Conservation (phyloP, 2,797 vertebrate species). For the Phalloptychus januarius region DNA sequence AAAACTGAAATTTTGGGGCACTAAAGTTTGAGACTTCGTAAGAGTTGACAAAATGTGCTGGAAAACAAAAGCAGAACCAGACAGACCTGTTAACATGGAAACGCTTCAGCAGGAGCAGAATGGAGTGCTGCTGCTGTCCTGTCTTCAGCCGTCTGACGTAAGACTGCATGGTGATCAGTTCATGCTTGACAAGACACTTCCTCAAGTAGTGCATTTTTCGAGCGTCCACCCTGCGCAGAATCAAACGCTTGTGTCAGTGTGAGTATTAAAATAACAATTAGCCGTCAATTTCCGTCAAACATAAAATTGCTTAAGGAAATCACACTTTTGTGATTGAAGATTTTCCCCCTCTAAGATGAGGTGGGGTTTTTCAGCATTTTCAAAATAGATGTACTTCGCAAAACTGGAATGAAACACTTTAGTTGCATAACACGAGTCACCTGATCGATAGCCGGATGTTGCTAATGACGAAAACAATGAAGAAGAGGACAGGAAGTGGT, state of each 20-base stretch:
- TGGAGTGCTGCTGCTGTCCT: slow-evolving; percentile 90
- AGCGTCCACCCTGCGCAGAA: slow-evolving; percentile 86
- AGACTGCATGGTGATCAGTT: slow-evolving; percentile 91
- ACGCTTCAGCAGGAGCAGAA: slow-evolving; percentile 91
- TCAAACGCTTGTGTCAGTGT: slow-evolving; percentile 4
- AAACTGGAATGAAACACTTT: too few relatives aligned
- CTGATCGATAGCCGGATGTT: too few relatives aligned
- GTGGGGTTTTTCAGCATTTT: too few relatives aligned
- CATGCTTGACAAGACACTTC: slow-evolving; percentile 85
- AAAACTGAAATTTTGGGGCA: neutral
- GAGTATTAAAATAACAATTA: neutral
- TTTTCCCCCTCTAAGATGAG: too few relatives aligned
- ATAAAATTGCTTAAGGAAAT: too few relatives aligned
- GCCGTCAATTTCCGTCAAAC: too few relatives aligned
- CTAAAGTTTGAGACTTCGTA: neutral
- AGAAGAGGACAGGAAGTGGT: too few relatives aligned
- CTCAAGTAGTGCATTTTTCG: slow-evolving; percentile 95
- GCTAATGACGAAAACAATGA: too few relatives aligned
- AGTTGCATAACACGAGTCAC: too few relatives aligned
- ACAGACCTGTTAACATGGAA: slow-evolving; percentile 91
- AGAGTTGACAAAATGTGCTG: neutral
- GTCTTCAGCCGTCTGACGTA: slow-evolving; percentile 82
- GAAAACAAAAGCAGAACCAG: neutral
- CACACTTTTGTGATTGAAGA: too few relatives aligned
- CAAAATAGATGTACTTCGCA: too few relatives aligned